Conservation (phyloP, 2,888 invertebrate species). For the Protophormia terraenovae region DNA sequence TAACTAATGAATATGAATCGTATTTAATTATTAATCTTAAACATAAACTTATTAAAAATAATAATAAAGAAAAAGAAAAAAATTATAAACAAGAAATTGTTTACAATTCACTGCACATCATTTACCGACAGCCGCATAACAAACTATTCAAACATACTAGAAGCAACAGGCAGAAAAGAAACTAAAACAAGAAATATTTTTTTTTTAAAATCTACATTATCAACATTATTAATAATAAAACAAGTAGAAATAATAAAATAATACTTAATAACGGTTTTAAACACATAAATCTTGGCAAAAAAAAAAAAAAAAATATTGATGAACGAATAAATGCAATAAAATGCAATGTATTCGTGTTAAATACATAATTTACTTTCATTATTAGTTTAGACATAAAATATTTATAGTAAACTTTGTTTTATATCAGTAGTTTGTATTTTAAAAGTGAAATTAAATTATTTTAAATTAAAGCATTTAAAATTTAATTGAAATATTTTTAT, state of each 20-base stretch:
- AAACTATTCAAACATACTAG: not conserved
- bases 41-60: constrained; percentile 53
- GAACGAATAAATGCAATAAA: not conserved
- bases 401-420: not conserved
- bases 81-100: constrained; percentile 40
- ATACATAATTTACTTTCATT: constrained; percentile 42
- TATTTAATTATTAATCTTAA: constrained; percentile 30
- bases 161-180: not conserved
- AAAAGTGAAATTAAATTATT: constrained; percentile 63
- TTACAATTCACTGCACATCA: constrained; percentile 49
- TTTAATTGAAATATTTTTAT: constrained; percentile 19
- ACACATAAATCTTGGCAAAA: constrained; percentile 13
- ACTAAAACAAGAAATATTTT: not conserved
- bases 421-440: constrained; percentile 3
- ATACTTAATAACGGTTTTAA: not conserved
- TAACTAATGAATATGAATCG: not conserved
- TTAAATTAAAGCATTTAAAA: constrained; percentile 47
- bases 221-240: not conserved
- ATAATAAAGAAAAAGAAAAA: no score
- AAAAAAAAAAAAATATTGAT: no score
- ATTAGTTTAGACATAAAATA: not conserved
- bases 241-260: not conserved
- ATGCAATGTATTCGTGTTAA: constrained; percentile 36
- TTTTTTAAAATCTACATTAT: not conserved
- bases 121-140: not conserved